A percentile compares a stretch with the other conserved stretches of the same genome.
phyloP scores from a whole-genome alignment of 2,797 vertebrate genomes.

The Phylloscopus collybita region DNA sequence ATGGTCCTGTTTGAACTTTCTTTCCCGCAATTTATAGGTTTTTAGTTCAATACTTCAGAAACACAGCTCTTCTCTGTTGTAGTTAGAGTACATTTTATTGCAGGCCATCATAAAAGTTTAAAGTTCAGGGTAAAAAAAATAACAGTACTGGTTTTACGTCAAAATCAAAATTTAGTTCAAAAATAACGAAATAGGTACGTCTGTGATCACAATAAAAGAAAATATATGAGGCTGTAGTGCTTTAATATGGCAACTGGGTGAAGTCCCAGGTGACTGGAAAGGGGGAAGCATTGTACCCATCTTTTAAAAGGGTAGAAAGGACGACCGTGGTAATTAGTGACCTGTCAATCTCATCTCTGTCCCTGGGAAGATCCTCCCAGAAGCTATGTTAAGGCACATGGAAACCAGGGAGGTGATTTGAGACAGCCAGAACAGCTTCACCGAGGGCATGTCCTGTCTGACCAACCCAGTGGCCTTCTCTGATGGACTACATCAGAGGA shows the following conservation, averaged over 20 bases:
- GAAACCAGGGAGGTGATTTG: background rate
- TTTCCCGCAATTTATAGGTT: background rate
- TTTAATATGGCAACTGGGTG: background rate
- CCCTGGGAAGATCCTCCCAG: background rate
- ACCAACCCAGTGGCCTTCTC: background rate
- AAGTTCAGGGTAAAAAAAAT: background rate
- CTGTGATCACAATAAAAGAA: background rate
- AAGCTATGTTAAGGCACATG: background rate
- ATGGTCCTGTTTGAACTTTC: background rate
- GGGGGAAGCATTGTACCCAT: background rate
- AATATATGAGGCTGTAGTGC: background rate
- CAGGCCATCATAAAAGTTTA: background rate
- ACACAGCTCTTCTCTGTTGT: background rate
- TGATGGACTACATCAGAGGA: background rate
- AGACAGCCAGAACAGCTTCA: background rate
- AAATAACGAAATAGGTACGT: background rate
- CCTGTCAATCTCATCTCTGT: background rate
- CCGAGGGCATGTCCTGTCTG: background rate
- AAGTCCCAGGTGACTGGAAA: background rate
- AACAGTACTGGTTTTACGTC: background rate
- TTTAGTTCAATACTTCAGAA: background rate
- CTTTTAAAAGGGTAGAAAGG: background rate
- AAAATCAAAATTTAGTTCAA: conserved; percentile 1
- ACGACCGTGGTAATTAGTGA: background rate
- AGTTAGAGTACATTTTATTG: background rate